phyloP scores from a whole-genome alignment of 2,113 vertebrate genomes.

The Calonectris borealis region DNA sequence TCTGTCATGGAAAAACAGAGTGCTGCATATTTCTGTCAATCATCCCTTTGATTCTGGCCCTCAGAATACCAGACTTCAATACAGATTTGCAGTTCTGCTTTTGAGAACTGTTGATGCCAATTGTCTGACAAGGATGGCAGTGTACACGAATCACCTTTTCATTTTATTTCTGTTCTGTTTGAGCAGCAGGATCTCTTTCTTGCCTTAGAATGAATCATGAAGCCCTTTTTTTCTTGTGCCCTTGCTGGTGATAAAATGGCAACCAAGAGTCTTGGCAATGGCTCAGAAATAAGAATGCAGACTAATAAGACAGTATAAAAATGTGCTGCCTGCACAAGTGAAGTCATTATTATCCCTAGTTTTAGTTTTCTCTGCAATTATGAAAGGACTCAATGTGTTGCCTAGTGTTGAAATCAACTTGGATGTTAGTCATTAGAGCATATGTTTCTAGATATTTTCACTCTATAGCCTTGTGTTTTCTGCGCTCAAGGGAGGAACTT shows the following conservation, averaged over 20 bases:
- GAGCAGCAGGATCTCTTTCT: background rate
- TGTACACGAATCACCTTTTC: background rate
- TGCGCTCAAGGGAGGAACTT: background rate
- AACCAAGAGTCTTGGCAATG: background rate
- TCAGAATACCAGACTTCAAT: background rate
- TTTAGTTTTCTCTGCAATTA: background rate
- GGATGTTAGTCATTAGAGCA: background rate
- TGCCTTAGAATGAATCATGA: background rate
- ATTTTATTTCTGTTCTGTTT: background rate
- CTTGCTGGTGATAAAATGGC: background rate
- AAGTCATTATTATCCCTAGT: background rate
- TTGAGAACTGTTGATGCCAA: background rate
- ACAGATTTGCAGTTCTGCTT: background rate
- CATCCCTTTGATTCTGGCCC: background rate
- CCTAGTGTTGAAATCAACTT: background rate
- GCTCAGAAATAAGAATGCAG: background rate
- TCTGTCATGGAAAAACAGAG: background rate
- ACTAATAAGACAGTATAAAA: background rate
- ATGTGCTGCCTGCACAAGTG: background rate
- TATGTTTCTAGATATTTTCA: background rate
- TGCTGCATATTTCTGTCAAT: background rate
- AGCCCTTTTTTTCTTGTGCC: background rate
- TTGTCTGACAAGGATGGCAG: background rate
- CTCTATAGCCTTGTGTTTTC: background rate
- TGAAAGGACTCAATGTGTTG: background rate